phyloP scores from a whole-genome alignment of 2,888 invertebrate genomes.

The Ferrisia virgata region DNA sequence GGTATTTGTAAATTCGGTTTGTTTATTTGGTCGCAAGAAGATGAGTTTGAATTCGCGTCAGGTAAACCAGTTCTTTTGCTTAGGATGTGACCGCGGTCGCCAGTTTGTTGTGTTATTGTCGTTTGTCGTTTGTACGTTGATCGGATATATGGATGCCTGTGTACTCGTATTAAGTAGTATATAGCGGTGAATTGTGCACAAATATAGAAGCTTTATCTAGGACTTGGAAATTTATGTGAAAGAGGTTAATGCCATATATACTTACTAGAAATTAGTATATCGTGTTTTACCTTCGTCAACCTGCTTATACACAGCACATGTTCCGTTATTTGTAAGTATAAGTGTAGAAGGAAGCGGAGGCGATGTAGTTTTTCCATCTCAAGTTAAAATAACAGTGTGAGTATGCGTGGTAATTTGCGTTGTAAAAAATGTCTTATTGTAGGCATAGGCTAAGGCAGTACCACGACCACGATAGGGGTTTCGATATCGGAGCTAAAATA shows the following conservation, averaged over 20 bases:
- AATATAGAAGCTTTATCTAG: background rate
- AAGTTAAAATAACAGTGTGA: background rate
- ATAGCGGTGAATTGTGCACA: background rate
- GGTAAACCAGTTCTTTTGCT: background rate
- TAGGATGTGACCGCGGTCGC: background rate
- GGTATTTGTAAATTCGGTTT: background rate
- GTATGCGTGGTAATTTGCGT: background rate
- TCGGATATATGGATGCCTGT: too few relatives aligned
- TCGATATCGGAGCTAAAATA: too few relatives aligned
- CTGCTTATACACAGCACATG: background rate
- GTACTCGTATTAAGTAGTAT: background rate
- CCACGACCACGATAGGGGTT: too few relatives aligned
- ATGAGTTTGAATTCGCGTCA: background rate
- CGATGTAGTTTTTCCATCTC: background rate
- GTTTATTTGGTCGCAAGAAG: background rate
- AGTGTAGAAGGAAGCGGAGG: background rate
- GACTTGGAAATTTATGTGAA: background rate
- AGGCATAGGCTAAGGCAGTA: too few relatives aligned
- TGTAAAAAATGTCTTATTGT: too few relatives aligned
- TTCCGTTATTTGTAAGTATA: too few relatives aligned
- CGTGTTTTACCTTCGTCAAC: background rate
- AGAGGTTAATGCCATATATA: slow-evolving; percentile 5
- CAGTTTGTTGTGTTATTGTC: too few relatives aligned
- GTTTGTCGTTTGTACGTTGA: background rate
- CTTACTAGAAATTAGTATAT: background rate